Conservation (phyloP, 2,113 vertebrate genomes). For the Lophura nycthemera region DNA sequence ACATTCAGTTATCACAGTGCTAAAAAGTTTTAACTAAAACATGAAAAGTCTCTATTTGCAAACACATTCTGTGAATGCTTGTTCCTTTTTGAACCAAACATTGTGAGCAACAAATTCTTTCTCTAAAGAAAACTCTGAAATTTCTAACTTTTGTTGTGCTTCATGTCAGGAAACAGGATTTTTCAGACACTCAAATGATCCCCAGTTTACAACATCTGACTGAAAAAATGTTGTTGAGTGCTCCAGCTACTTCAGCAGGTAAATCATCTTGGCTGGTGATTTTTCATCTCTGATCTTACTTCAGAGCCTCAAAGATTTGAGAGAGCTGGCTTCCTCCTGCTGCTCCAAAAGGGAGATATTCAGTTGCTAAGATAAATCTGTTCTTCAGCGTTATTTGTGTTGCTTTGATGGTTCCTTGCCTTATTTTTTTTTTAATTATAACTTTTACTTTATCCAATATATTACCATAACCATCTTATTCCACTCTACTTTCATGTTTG, state of each 20-base stretch:
- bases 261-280: not conserved
- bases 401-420: not conserved
- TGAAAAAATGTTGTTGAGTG: not conserved
- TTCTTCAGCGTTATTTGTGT: not conserved
- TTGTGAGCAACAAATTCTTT: not conserved
- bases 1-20: not conserved
- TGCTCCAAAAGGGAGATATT: not conserved
- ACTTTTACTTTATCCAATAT: not conserved
- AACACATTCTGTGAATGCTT: not conserved
- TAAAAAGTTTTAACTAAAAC: not conserved
- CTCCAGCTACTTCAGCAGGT: not conserved
- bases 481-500: not conserved
- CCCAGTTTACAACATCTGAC: not conserved
- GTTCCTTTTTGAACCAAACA: not conserved
- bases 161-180: not conserved
- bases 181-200: not conserved
- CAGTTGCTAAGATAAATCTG: not conserved
- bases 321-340: not conserved
- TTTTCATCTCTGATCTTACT: not conserved
- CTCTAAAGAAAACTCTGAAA: too few relatives aligned
- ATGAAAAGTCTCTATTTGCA: not conserved
- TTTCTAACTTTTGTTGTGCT: not conserved
- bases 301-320: not conserved
- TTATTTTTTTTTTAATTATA: not conserved
- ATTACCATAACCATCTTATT: not conserved